These are phyloP conservation scores for Poecilia wingei DNA, from an alignment of 2,797 vertebrate genomes.

Conservation along the genomic window DNA sequence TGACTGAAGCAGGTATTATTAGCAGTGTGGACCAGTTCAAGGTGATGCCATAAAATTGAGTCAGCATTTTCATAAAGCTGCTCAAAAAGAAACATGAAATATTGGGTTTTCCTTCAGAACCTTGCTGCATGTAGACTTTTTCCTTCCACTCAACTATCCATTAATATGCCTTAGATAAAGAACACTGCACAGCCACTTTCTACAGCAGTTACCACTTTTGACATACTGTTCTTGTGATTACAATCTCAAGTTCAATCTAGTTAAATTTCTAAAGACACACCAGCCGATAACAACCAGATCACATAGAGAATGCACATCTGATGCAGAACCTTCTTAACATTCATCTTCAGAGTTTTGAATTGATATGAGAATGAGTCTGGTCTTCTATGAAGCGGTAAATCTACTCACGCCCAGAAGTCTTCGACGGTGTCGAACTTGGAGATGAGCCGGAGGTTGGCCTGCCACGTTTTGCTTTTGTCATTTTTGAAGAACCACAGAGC, in stretches of 20 bases:
- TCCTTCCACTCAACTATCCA: background rate
- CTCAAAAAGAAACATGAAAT: background rate
- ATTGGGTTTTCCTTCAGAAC: background rate
- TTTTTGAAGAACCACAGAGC: slow-evolving; percentile 99
- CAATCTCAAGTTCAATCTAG: background rate
- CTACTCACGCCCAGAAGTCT: slow-evolving; percentile 96
- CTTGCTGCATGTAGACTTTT: background rate
- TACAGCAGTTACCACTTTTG: background rate
- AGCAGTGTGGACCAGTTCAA: background rate
- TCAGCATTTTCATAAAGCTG: background rate
- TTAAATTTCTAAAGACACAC: background rate
- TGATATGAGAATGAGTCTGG: background rate
- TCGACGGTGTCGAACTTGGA: slow-evolving; percentile 97
- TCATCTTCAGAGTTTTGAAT: background rate
- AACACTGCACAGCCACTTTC: background rate
- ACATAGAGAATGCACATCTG: background rate
- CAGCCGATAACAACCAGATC: background rate
- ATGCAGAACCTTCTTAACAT: background rate
- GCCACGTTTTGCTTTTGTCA: slow-evolving; percentile 99
- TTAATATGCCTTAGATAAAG: background rate
- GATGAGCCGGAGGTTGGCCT: slow-evolving; percentile 96
- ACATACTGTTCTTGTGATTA: background rate
- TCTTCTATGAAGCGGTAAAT: too few species aligned
- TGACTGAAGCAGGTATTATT: background rate
- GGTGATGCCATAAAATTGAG: background rate